Conservation (phyloP, 1,140 invertebrate species). For the Zeugodacus cucurbitae region DNA sequence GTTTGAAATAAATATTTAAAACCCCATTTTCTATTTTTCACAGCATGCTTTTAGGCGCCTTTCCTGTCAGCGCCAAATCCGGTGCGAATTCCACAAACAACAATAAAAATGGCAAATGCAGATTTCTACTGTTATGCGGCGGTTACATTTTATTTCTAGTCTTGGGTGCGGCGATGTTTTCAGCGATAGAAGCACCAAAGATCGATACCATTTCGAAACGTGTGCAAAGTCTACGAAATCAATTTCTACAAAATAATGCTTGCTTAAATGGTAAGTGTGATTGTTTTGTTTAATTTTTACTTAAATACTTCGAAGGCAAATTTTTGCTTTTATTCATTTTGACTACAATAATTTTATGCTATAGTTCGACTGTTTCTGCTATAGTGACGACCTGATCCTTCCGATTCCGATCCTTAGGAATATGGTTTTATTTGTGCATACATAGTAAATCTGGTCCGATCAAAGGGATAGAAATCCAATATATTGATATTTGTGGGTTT, state of each 20-base stretch:
- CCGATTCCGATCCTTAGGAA: too few species aligned
- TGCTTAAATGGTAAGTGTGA: constrained; percentile 72
- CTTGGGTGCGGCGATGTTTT: constrained; percentile 78
- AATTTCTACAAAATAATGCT: constrained; percentile 72
- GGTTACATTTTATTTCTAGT: constrained; percentile 64
- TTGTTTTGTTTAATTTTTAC: not conserved
- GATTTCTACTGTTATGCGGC: constrained; percentile 44
- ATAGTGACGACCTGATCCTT: too few species aligned
- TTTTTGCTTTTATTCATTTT: too few species aligned
- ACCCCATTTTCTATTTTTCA: not conserved
- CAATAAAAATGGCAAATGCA: constrained; percentile 46
- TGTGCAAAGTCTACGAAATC: constrained; percentile 68
- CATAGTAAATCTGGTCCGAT: too few species aligned
- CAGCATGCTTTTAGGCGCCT: constrained; percentile 49
- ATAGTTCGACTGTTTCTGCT: too few species aligned
- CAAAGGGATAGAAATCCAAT: too few species aligned
- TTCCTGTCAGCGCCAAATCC: constrained; percentile 45
- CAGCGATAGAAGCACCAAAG: constrained; percentile 77
- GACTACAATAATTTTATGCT: too few species aligned
- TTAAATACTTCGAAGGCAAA: too few species aligned
- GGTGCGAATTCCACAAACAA: constrained; percentile 35
- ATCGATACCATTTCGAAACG: constrained; percentile 71
- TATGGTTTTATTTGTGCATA: too few species aligned
- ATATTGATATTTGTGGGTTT: too few species aligned
- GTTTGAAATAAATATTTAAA: too few species aligned